Evolutionary conservation across 1,140 invertebrate genomes (phyloP).

Genomic region (Calliphora vicina): DNA sequence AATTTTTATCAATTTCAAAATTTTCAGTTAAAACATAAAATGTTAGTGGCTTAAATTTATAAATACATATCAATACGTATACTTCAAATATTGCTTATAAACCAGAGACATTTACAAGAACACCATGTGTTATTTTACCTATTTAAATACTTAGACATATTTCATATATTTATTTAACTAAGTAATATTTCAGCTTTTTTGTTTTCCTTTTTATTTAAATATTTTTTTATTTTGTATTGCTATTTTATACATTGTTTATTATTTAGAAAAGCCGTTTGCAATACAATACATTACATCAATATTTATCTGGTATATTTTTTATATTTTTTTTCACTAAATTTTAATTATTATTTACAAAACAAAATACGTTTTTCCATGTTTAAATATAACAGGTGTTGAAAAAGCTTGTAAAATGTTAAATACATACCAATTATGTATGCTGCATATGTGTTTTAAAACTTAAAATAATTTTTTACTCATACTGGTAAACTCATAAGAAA

Average conservation of each 20-base stretch:
- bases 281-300: neutral
- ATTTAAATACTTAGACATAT: neutral
- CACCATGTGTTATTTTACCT: constrained; percentile 21
- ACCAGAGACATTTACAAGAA: constrained; percentile 33
- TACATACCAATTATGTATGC: too few relatives aligned
- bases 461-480: too few relatives aligned
- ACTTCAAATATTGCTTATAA: constrained; percentile 33
- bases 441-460: too few relatives aligned
- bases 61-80: constrained; percentile 13
- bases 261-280: neutral
- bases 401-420: neutral
- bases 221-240: neutral
- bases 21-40: neutral
- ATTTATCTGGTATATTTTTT: neutral
- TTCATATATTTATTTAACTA: neutral
- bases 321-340: neutral
- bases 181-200: constrained; percentile 11
- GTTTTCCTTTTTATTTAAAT: constrained; percentile 7
- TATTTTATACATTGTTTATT: neutral
- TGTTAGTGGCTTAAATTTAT: neutral
- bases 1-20: too few relatives aligned
- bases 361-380: neutral
- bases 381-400: neutral
- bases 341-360: neutral
- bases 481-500: neutral